Evolutionary conservation across 2,888 invertebrate species (phyloP).

Genomic region (Agonopterix heracliana): DNA sequence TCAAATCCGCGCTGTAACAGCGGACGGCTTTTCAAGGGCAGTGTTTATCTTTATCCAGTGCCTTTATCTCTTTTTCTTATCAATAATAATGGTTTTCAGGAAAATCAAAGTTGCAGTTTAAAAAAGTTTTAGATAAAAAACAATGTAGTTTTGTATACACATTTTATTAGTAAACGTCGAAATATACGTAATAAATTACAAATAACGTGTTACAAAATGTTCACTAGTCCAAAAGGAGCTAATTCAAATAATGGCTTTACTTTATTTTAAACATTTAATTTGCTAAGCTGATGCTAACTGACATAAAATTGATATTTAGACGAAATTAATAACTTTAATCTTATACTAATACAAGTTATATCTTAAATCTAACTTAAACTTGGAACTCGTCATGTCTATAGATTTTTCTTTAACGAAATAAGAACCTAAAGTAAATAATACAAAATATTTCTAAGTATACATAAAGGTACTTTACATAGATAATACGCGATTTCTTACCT

Average conservation of each 20-base stretch:
- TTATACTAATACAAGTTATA: neutral
- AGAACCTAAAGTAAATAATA: constrained; percentile 18
- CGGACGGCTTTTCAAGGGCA: no score
- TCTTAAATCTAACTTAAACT: constrained; percentile 1
- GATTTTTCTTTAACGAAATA: constrained; percentile 7
- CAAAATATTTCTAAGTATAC: constrained; percentile 32
- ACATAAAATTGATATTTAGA: neutral
- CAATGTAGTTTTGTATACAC: constrained; percentile 17
- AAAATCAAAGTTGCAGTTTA: neutral
- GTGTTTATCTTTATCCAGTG: no score
- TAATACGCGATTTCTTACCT: constrained; percentile 32
- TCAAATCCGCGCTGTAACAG: no score
- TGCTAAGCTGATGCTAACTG: neutral
- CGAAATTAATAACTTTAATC: neutral
- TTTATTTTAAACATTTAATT: neutral
- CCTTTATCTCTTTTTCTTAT: neutral
- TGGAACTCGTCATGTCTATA: constrained; percentile 1
- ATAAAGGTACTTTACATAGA: constrained; percentile 39
- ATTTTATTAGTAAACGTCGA: constrained; percentile 36
- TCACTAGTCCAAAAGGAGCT: constrained; percentile 3
- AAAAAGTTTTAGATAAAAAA: neutral
- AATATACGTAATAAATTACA: constrained; percentile 34
- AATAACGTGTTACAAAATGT: constrained; percentile 16
- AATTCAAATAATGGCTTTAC: neutral
- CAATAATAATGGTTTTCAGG: neutral